Conservation (phyloP, 2,888 invertebrate genomes). For the Tryphoninae sp. region DNA sequence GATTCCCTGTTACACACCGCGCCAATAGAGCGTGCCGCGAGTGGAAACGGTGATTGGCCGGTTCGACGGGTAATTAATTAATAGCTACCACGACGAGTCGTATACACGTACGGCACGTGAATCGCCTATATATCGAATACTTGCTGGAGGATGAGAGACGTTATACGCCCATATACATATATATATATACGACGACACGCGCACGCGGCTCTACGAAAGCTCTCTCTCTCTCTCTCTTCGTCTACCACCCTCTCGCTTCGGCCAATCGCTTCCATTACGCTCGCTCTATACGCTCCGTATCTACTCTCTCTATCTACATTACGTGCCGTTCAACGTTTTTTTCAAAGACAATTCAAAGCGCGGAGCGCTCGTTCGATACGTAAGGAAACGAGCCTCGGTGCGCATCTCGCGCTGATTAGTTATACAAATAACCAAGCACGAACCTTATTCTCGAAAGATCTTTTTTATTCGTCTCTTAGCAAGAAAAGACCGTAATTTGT, state of each 20-base stretch:
- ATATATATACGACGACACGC: not conserved
- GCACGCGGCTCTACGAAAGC: not conserved
- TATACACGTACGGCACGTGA: conserved; percentile 42
- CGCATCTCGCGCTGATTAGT: too few species aligned
- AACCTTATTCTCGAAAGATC: too few species aligned
- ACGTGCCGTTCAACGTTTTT: not conserved
- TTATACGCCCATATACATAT: conserved; percentile 3
- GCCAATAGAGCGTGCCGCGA: conserved; percentile 65
- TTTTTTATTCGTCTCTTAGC: too few species aligned
- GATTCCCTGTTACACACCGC: conserved; percentile 64
- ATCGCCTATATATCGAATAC: conserved; percentile 26
- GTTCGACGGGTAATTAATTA: conserved; percentile 74
- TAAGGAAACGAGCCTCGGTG: too few species aligned
- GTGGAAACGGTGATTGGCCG: conserved; percentile 68
- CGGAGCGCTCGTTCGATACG: not conserved
- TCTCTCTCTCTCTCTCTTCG: not conserved
- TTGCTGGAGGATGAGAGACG: not conserved
- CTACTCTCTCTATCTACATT: not conserved
- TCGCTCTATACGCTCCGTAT: not conserved
- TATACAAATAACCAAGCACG: too few species aligned
- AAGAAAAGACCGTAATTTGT: too few species aligned
- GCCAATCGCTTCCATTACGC: not conserved
- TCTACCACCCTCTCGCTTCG: not conserved
- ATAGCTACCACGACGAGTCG: conserved; percentile 64
- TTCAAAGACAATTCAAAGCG: not conserved